phyloP scores from a whole-genome alignment of 1,140 invertebrate genomes.

The Aphidius gifuensis region DNA sequence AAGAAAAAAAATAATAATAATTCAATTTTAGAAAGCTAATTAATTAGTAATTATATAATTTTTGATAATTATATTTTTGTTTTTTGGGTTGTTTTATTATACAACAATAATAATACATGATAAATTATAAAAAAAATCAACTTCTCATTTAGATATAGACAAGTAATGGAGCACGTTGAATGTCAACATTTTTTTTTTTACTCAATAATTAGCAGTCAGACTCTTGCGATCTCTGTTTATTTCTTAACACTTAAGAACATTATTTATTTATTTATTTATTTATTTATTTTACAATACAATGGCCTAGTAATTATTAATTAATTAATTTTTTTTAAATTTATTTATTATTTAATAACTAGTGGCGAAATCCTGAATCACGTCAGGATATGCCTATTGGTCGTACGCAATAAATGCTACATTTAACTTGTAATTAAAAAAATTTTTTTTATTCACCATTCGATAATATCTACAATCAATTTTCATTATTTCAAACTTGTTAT shows the following conservation, averaged over 20 bases:
- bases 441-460: slow-evolving; percentile 26
- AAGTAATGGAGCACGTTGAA: no score
- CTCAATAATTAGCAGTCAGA: slow-evolving; percentile 31
- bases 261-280: slow-evolving; percentile 21
- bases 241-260: slow-evolving; percentile 12
- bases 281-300: slow-evolving; percentile 40
- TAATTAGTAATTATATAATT: no score
- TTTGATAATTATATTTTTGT: no score
- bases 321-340: slow-evolving; percentile 1
- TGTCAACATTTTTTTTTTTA: no score
- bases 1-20: slow-evolving; percentile 27
- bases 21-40: slow-evolving; percentile 1
- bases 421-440: slow-evolving; percentile 51
- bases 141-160: no score
- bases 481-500: slow-evolving; percentile 34
- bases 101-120: no score
- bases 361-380: slow-evolving; percentile 37
- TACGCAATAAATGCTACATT: slow-evolving; percentile 48
- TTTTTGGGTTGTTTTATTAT: no score
- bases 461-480: slow-evolving; percentile 49
- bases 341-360: slow-evolving; percentile 30
- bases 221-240: slow-evolving; percentile 37
- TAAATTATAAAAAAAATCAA: no score
- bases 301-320: not conserved
- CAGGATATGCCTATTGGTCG: slow-evolving; percentile 45